phyloP scores from a whole-genome alignment of 2,888 invertebrate species.

The Thalpophila matura region DNA sequence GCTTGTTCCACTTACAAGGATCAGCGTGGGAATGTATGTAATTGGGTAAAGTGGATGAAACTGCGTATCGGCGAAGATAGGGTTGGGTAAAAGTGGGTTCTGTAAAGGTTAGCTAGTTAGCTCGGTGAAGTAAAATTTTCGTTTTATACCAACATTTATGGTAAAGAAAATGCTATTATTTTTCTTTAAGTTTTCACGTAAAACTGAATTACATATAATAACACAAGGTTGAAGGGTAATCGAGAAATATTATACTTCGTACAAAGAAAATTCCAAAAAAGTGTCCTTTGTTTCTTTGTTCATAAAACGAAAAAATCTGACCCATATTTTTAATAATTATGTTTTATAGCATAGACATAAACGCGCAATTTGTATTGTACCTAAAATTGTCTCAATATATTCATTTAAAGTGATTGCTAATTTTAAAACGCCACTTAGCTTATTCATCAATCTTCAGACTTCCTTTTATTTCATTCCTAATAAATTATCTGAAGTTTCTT shows the following conservation, averaged over 20 bases:
- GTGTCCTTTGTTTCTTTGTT: neutral
- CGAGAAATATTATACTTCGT: neutral
- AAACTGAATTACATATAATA: too few species aligned
- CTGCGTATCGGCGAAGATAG: conserved; percentile 16
- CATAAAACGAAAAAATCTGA: neutral
- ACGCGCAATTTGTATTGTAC: neutral
- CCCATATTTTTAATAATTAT: too few species aligned
- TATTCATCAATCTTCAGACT: conserved; percentile 3
- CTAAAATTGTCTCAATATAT: neutral
- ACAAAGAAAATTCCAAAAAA: neutral
- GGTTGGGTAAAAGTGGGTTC: conserved; percentile 19
- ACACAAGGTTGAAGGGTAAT: neutral
- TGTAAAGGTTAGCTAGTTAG: conserved; percentile 15
- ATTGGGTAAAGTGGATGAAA: conserved; percentile 50
- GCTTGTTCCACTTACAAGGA: conserved; percentile 29
- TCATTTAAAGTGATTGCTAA: conserved; percentile 2
- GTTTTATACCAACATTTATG: neutral
- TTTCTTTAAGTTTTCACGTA: too few species aligned
- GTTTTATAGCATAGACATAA: too few species aligned
- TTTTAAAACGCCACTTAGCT: neutral
- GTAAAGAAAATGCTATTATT: too few species aligned
- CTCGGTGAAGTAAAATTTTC: neutral
- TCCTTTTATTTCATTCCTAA: neutral
- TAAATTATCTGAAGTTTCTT: neutral
- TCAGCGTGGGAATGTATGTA: conserved; percentile 38